Conservation (phyloP, 2,797 vertebrate genomes). For the Rhinatrema bivittatum region DNA sequence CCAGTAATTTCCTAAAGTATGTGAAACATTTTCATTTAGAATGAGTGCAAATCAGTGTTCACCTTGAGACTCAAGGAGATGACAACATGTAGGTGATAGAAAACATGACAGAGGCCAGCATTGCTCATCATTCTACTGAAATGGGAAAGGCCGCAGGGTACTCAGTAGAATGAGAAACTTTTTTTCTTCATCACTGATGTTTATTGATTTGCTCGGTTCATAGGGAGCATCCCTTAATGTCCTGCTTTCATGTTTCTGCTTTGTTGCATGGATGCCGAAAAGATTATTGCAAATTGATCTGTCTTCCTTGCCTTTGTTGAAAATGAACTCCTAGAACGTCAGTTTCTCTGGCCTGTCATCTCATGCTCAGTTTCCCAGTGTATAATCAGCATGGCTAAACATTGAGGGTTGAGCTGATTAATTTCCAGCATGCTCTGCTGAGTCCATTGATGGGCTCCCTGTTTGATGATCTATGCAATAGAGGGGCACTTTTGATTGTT, state of each 20-base stretch:
- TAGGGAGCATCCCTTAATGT: slow-evolving; percentile 82
- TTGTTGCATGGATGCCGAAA: slow-evolving; percentile 74
- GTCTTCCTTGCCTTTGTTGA: slow-evolving; percentile 72
- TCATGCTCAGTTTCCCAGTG: slow-evolving; percentile 48
- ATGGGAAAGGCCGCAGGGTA: slow-evolving; percentile 44
- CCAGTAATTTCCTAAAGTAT: too few relatives aligned
- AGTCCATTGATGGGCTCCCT: slow-evolving; percentile 73
- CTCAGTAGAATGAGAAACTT: slow-evolving; percentile 55
- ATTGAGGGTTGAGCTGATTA: slow-evolving; percentile 73
- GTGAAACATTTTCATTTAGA: neutral
- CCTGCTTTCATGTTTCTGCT: slow-evolving; percentile 87
- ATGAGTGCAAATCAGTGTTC: slow-evolving; percentile 18
- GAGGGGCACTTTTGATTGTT: slow-evolving; percentile 82
- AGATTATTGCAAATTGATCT: slow-evolving; percentile 97
- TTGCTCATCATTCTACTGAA: slow-evolving; percentile 40
- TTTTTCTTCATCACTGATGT: slow-evolving; percentile 68
- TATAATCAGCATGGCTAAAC: slow-evolving; percentile 77
- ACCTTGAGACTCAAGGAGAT: slow-evolving; percentile 54
- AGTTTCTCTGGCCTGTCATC: slow-evolving; percentile 55
- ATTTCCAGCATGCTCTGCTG: slow-evolving; percentile 63
- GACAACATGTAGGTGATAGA: slow-evolving; percentile 54
- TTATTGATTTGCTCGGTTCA: slow-evolving; percentile 93
- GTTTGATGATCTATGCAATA: slow-evolving; percentile 84
- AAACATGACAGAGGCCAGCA: slow-evolving; percentile 48
- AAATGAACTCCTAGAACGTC: slow-evolving; percentile 66